Percentiles rank a stretch among this genome's conserved stretches.
These are phyloP conservation scores for Monopis laevigella DNA, from an alignment of 2,888 invertebrate genomes.

Conservation along the genomic window DNA sequence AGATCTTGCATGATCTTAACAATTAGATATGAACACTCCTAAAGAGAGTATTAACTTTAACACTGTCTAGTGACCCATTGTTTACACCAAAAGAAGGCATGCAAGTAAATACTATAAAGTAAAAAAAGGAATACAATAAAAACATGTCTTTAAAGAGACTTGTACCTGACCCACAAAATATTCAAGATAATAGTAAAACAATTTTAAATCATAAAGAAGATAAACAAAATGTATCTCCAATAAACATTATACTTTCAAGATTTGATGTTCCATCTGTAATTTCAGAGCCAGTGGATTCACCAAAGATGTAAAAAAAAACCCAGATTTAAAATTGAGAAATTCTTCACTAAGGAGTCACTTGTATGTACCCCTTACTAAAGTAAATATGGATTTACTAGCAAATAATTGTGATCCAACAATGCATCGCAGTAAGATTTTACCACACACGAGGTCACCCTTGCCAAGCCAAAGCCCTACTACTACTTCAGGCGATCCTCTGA, in stretches of 20 bases:
- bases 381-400: conserved; percentile 56
- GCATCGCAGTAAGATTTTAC: conserved; percentile 54
- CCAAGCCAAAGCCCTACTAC: conserved; percentile 30
- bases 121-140: too few species aligned
- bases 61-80: too few species aligned
- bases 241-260: too few species aligned
- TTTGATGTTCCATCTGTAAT: too few species aligned
- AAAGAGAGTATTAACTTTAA: too few species aligned
- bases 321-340: conserved; percentile 50
- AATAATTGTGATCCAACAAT: conserved; percentile 60
- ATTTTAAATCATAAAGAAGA: conserved; percentile 23
- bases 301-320: conserved; percentile 48
- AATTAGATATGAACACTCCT: too few species aligned
- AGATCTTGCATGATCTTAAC: too few species aligned
- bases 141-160: conserved; percentile 37
- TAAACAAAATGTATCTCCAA: conserved; percentile 44
- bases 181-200: conserved; percentile 39
- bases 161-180: conserved; percentile 40
- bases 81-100: too few species aligned
- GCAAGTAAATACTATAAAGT: too few species aligned
- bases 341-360: conserved; percentile 30
- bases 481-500: conserved; percentile 56
- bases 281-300: conserved; percentile 18
- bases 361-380: conserved; percentile 44
- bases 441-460: conserved; percentile 51